A percentile compares a stretch with the other conserved stretches of the same genome.
These are phyloP conservation scores for Toxonevra muliebris DNA, from an alignment of 2,888 invertebrate genomes.

Conservation along the genomic window DNA sequence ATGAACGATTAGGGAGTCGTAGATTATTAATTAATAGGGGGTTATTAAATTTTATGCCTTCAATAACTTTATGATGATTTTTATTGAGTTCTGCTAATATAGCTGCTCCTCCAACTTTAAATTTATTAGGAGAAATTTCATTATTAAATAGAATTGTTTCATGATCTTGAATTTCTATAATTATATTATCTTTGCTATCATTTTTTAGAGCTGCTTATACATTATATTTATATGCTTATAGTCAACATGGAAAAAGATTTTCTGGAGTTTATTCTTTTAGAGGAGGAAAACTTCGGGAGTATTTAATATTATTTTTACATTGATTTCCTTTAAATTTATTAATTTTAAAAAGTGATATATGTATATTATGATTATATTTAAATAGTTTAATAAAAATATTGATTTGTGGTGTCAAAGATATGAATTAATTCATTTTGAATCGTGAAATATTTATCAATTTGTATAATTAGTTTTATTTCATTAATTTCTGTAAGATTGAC, in stretches of 20 bases:
- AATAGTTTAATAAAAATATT: constrained; percentile 76
- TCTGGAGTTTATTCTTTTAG: constrained; percentile 67
- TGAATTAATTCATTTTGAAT: constrained; percentile 67
- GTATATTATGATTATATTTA: constrained; percentile 69
- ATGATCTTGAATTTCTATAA: constrained; percentile 67
- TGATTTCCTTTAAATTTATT: constrained; percentile 73
- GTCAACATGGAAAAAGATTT: constrained; percentile 71
- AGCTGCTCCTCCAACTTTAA: constrained; percentile 73
- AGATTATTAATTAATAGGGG: constrained; percentile 73
- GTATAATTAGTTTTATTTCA: constrained; percentile 67
- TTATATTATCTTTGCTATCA: constrained; percentile 69
- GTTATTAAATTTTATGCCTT: constrained; percentile 70
- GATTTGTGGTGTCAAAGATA: constrained; percentile 74
- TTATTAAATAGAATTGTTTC: constrained; percentile 71
- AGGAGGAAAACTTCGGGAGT: constrained; percentile 68
- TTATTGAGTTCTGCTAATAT: constrained; percentile 73
- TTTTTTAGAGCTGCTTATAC: constrained; percentile 75
- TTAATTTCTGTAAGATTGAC: constrained; percentile 64
- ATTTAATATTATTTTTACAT: constrained; percentile 72
- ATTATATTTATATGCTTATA: constrained; percentile 72
- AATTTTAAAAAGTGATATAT: constrained; percentile 68
- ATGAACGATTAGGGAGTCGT: constrained; percentile 71
- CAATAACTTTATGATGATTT: constrained; percentile 73
- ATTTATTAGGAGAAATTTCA: constrained; percentile 74
- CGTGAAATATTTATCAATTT: constrained; percentile 67